Conservation (phyloP, 2,888 invertebrate genomes). For the Andrena flavipes region DNA sequence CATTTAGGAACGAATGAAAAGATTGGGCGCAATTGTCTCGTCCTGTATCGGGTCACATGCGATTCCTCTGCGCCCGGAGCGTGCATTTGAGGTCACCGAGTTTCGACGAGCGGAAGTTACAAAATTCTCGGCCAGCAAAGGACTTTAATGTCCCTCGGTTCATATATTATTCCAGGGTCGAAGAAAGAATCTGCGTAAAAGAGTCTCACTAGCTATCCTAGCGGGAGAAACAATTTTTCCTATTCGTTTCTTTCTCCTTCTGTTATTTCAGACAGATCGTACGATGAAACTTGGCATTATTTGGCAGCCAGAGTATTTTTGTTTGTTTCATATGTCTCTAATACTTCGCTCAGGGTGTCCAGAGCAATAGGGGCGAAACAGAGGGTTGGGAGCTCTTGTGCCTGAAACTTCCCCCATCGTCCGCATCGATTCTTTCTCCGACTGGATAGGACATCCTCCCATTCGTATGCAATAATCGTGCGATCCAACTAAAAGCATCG, state of each 20-base stretch:
- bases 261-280: too few relatives aligned
- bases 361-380: neutral
- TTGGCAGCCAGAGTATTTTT: too few relatives aligned
- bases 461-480: neutral
- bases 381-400: slow-evolving; percentile 1
- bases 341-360: neutral
- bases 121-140: slow-evolving; percentile 8
- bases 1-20: slow-evolving; percentile 79
- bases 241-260: neutral
- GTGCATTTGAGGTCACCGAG: slow-evolving; percentile 51
- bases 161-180: neutral
- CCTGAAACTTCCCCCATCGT: neutral
- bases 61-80: slow-evolving; percentile 66
- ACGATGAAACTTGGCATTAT: too few relatives aligned
- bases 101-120: slow-evolving; percentile 45
- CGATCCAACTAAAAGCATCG: slow-evolving; percentile 28
- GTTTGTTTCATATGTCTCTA: neutral
- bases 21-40: slow-evolving; percentile 81
- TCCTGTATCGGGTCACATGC: slow-evolving; percentile 75
- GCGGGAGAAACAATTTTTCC: neutral
- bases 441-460: neutral
- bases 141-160: neutral
- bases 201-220: neutral
- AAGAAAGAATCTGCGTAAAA: neutral
- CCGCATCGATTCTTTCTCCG: slow-evolving; percentile 12